Evolutionary conservation across 2,797 vertebrate genomes (phyloP).

Genomic region (Diplodus sargus): DNA sequence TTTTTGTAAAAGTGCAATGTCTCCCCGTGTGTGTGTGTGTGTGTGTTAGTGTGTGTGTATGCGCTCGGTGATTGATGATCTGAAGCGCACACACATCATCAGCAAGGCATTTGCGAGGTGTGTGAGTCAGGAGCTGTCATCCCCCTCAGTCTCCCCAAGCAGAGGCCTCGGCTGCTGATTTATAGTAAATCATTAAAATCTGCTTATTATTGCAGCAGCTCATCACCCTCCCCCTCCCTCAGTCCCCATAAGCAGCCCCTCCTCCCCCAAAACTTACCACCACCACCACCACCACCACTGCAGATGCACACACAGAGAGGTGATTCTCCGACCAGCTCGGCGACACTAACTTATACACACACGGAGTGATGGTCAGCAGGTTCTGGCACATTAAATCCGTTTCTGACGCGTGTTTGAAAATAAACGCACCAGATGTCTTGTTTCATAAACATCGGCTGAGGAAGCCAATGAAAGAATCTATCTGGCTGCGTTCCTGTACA

Average conservation of each 20-base stretch:
- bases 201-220: constrained; percentile 97
- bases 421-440: constrained; percentile 78
- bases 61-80: constrained; percentile 94
- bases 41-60: constrained; percentile 36
- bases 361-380: constrained; percentile 76
- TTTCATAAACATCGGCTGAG: constrained; percentile 74
- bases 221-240: constrained; percentile 85
- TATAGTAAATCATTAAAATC: constrained; percentile 99
- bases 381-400: constrained; percentile 76
- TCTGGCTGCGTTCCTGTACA: constrained; percentile 66
- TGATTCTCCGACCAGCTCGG: constrained; percentile 56
- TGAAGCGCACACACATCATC: constrained; percentile 94
- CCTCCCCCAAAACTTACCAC: constrained; percentile 61
- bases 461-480: constrained; percentile 64
- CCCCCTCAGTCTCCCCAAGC: constrained; percentile 97
- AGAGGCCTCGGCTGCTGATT: constrained; percentile 95
- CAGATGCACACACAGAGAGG: constrained; percentile 52
- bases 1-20: constrained; percentile 64
- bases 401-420: constrained; percentile 71
- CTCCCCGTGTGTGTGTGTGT: constrained; percentile 32
- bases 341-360: constrained; percentile 59
- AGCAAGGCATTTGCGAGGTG: constrained; percentile 97
- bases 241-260: constrained; percentile 63
- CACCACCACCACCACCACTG: constrained; percentile 37
- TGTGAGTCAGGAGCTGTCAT: constrained; percentile 98